Conservation (phyloP, 2,797 vertebrate species). For the Sebastolobus altivelis region DNA sequence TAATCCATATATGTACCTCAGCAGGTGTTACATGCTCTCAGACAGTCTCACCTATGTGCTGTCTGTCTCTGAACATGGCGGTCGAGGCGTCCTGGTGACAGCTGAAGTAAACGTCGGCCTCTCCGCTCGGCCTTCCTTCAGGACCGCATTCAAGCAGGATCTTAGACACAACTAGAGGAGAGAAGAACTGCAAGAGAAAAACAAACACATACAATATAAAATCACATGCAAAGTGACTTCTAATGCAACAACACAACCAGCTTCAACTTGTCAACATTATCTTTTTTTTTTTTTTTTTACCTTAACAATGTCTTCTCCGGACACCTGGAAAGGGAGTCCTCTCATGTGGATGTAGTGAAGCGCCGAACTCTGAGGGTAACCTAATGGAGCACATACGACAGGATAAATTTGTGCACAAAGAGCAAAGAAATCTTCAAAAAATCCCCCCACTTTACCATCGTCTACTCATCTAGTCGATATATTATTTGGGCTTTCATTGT, state of each 20-base stretch:
- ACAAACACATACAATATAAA: background rate
- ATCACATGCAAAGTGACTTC: background rate
- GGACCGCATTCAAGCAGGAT: slow-evolving; percentile 89
- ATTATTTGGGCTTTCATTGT: background rate
- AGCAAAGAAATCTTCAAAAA: background rate
- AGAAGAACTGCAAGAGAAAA: slow-evolving; percentile 88
- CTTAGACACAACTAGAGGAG: slow-evolving; percentile 85
- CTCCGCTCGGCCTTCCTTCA: slow-evolving; percentile 86
- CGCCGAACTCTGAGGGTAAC: background rate
- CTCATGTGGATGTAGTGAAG: slow-evolving; percentile 87
- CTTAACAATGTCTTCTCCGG: slow-evolving; percentile 88
- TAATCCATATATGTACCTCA: background rate
- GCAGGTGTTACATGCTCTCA: background rate
- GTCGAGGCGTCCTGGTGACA: slow-evolving; percentile 84
- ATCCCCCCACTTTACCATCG: background rate
- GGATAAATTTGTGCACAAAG: background rate
- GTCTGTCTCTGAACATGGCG: slow-evolving; percentile 90
- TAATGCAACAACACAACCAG: background rate
- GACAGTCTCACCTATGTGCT: slow-evolving; percentile 86
- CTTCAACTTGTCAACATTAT: background rate
- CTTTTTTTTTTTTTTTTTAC: slow-evolving; percentile 67
- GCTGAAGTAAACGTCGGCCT: slow-evolving; percentile 88
- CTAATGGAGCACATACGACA: slow-evolving; percentile 25
- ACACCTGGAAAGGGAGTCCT: slow-evolving; percentile 88
- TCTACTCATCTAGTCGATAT: background rate